These are phyloP conservation scores for Zhengitettix transpicula DNA, from an alignment of 2,888 invertebrate genomes.

Conservation along the genomic window DNA sequence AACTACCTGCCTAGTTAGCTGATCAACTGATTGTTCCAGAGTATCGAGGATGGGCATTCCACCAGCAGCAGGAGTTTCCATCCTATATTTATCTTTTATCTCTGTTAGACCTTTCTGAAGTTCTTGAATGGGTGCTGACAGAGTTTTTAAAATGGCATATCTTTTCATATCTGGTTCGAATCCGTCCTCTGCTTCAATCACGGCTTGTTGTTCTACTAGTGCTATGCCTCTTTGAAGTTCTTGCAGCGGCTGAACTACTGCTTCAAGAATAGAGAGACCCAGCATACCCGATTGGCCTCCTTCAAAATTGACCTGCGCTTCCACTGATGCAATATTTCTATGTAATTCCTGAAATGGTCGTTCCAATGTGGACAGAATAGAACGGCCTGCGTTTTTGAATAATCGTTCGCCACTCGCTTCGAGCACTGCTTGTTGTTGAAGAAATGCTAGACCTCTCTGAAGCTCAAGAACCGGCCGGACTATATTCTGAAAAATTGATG, in stretches of 20 bases:
- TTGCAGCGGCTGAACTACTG: background rate
- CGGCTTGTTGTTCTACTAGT: slow-evolving; percentile 15
- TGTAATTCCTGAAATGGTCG: slow-evolving; percentile 17
- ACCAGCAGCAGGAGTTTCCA: background rate
- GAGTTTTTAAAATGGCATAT: slow-evolving; percentile 39
- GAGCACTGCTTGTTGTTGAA: slow-evolving; percentile 17
- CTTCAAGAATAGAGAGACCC: background rate
- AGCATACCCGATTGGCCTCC: background rate
- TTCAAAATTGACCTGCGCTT: slow-evolving; percentile 4
- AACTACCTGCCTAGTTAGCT: slow-evolving; percentile 2
- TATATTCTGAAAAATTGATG: slow-evolving; percentile 43
- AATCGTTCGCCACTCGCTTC: slow-evolving; percentile 24
- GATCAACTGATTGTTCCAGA: slow-evolving; percentile 3
- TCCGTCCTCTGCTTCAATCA: slow-evolving; percentile 15
- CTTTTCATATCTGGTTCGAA: slow-evolving; percentile 34
- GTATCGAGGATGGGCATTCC: slow-evolving; percentile 1
- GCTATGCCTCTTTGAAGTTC: slow-evolving; percentile 1
- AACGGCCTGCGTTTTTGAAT: slow-evolving; percentile 4
- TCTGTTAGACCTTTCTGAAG: background rate
- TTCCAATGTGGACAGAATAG: slow-evolving; percentile 13
- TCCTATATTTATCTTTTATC: background rate
- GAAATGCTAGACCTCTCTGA: background rate
- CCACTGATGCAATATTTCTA: slow-evolving; percentile 13
- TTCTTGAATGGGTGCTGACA: slow-evolving; percentile 26
- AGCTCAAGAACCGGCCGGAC: slow-evolving; percentile 23